phyloP scores from a whole-genome alignment of 2,888 invertebrate genomes.

The Gnatocerus cornutus region DNA sequence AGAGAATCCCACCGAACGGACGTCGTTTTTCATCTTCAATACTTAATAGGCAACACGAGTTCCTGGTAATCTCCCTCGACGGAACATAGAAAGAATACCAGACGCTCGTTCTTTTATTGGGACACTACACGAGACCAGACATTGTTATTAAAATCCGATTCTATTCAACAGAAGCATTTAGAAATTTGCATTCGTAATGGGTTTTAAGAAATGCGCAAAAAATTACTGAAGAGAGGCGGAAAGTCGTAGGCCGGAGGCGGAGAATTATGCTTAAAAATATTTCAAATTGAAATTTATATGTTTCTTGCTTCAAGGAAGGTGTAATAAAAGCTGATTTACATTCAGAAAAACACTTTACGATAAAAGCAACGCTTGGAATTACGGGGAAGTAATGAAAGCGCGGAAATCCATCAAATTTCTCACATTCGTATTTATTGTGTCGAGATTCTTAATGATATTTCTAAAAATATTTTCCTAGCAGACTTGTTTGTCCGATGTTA shows the following conservation, averaged over 20 bases:
- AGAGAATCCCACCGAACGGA: conserved; percentile 25
- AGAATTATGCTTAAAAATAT: conserved; percentile 6
- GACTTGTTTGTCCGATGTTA: too few relatives aligned
- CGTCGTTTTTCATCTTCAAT: conserved; percentile 42
- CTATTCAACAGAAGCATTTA: conserved; percentile 37
- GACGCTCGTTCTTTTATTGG: conserved; percentile 37
- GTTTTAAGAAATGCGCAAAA: conserved; percentile 13
- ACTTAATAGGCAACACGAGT: conserved; percentile 39
- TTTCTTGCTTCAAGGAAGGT: conserved; percentile 9
- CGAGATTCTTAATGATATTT: too few relatives aligned
- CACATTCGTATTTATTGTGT: not conserved
- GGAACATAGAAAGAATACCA: conserved; percentile 40
- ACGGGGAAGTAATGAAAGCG: not conserved
- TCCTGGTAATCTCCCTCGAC: conserved; percentile 38
- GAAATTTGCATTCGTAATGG: conserved; percentile 31
- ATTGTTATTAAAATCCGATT: conserved; percentile 42
- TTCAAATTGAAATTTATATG: conserved; percentile 12
- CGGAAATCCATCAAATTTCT: conserved; percentile 3
- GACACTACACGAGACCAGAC: conserved; percentile 18
- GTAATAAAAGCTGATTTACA: conserved; percentile 12
- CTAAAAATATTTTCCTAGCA: too few relatives aligned
- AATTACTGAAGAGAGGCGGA: conserved; percentile 5
- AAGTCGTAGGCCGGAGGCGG: conserved; percentile 10
- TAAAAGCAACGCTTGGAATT: not conserved
- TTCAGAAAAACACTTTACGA: conserved; percentile 2